phyloP scores from a whole-genome alignment of 1,140 invertebrate species.

The Charaxes varanes region DNA sequence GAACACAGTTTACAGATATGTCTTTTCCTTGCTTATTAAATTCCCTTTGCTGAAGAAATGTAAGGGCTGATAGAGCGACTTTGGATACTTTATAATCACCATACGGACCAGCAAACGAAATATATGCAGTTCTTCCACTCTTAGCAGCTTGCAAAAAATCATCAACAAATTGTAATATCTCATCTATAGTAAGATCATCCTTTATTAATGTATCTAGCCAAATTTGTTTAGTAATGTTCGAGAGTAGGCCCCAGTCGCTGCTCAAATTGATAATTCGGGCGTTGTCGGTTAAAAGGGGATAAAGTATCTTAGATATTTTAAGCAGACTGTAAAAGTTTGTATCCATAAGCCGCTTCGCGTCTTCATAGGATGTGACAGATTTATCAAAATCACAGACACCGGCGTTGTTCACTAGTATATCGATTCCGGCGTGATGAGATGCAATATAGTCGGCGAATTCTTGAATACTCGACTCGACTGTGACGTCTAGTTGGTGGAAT shows the following conservation, averaged over 20 bases:
- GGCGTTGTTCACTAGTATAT: constrained; percentile 91
- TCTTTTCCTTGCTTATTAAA: constrained; percentile 76
- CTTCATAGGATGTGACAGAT: constrained; percentile 78
- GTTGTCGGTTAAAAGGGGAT: constrained; percentile 80
- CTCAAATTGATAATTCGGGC: constrained; percentile 86
- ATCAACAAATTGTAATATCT: constrained; percentile 81
- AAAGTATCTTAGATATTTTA: constrained; percentile 79
- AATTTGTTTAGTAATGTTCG: constrained; percentile 73
- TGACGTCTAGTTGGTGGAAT: constrained; percentile 83
- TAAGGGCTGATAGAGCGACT: constrained; percentile 80
- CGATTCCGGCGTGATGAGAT: constrained; percentile 81
- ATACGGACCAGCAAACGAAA: constrained; percentile 76
- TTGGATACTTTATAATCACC: constrained; percentile 83
- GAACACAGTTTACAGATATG: constrained; percentile 81
- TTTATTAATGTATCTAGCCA: constrained; percentile 71
- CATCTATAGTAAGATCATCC: constrained; percentile 70
- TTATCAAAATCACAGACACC: constrained; percentile 82
- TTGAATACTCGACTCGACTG: constrained; percentile 76
- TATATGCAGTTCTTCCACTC: constrained; percentile 65
- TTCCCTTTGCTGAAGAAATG: constrained; percentile 79
- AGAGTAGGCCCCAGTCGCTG: constrained; percentile 79
- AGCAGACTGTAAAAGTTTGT: constrained; percentile 83
- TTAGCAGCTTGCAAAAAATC: constrained; percentile 63
- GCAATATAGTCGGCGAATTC: constrained; percentile 77
- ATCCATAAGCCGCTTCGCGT: constrained; percentile 81